Percentiles rank a stretch among this genome's conserved stretches.
phyloP scores from a whole-genome alignment of 2,888 invertebrate species.

The Dione juno region DNA sequence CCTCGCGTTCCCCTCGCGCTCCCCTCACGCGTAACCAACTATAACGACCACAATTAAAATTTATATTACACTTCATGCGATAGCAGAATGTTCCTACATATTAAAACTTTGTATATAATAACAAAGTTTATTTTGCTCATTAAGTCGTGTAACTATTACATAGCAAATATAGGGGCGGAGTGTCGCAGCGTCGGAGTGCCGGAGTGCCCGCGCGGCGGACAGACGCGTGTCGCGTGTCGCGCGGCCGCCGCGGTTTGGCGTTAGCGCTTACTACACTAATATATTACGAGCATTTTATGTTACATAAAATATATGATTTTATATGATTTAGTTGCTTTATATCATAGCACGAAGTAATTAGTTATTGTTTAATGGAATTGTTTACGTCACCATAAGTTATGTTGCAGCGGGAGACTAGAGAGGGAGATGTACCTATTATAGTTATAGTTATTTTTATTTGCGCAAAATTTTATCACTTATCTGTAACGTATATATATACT shows the following conservation, averaged over 20 bases:
- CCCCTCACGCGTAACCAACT: not conserved
- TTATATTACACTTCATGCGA: slow-evolving; percentile 19
- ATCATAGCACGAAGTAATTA: not conserved
- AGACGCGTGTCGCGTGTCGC: not conserved
- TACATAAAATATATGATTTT: not conserved
- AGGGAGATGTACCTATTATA: too few species aligned
- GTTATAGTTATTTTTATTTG: too few species aligned
- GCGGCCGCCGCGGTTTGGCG: not conserved
- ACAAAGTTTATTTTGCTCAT: not conserved
- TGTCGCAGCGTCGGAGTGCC: too few species aligned
- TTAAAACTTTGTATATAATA: slow-evolving; percentile 15
- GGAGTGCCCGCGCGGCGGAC: not conserved
- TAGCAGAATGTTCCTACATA: slow-evolving; percentile 4
- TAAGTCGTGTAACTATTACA: slow-evolving; percentile 1
- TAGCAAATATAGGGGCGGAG: not conserved
- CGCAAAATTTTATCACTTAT: too few species aligned
- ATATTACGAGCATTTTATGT: not conserved
- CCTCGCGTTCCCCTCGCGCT: not conserved
- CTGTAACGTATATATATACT: too few species aligned
- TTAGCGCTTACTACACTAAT: slow-evolving; percentile 1
- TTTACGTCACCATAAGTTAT: not conserved
- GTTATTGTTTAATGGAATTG: not conserved
- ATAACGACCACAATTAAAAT: slow-evolving; percentile 7
- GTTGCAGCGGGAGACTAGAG: not conserved
- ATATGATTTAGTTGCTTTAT: not conserved